Conservation (phyloP, 2,888 invertebrate genomes). For the Orthosia incerta region DNA sequence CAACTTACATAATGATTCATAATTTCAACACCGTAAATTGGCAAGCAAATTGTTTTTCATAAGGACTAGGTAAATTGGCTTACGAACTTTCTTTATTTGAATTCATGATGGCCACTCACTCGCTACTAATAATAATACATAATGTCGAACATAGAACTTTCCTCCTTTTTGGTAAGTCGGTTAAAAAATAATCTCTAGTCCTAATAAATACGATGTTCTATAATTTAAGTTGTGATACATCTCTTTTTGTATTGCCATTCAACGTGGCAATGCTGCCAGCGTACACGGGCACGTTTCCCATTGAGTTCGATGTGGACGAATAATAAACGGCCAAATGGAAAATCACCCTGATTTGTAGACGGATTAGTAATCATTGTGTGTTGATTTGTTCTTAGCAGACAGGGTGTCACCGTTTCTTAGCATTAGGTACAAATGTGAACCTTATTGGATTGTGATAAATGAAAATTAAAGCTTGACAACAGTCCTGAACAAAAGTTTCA, state of each 20-base stretch:
- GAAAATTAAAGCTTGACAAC: constrained; percentile 2
- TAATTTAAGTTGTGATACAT: too few species aligned
- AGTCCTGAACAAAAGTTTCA: constrained; percentile 12
- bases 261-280: too few species aligned
- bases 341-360: background rate
- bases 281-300: too few species aligned
- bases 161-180: too few species aligned
- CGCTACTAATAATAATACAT: background rate
- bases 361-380: background rate
- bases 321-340: background rate
- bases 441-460: constrained; percentile 28
- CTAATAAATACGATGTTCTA: too few species aligned
- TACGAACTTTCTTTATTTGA: constrained; percentile 18
- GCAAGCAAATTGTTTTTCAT: constrained; percentile 13
- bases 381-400: background rate
- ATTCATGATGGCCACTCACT: background rate
- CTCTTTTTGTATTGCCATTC: too few species aligned
- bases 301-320: too few species aligned
- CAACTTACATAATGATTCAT: constrained; percentile 14
- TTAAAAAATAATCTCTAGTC: too few species aligned
- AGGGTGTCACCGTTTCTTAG: background rate
- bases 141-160: too few species aligned
- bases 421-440: background rate
- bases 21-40: constrained; percentile 1
- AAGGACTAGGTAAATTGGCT: constrained; percentile 2